These are phyloP conservation scores for Blastomussa wellsi DNA, from an alignment of 92 coral and sea anemone genomes.

Conservation along the genomic window DNA sequence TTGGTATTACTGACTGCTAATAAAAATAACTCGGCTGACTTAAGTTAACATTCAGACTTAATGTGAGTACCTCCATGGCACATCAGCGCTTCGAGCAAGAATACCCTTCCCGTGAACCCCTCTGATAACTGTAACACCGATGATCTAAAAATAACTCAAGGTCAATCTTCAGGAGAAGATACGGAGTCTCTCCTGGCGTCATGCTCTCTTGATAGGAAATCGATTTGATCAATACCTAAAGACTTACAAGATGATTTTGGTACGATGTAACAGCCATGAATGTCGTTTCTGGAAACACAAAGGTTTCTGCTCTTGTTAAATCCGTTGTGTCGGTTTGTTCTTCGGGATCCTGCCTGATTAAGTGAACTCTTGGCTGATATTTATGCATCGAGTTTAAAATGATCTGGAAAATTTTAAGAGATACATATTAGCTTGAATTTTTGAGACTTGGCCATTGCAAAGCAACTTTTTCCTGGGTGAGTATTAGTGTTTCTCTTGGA, in stretches of 20 bases:
- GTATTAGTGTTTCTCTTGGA: neutral
- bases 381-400: slow-evolving; percentile 87
- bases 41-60: neutral
- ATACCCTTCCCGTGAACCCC: neutral
- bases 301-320: slow-evolving; percentile 65
- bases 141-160: neutral
- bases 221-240: neutral
- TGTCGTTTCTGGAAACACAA: slow-evolving; percentile 81
- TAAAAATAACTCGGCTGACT: too few relatives aligned
- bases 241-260: slow-evolving; percentile 81
- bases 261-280: slow-evolving; percentile 93
- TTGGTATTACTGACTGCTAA: too few relatives aligned
- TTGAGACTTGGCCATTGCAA: neutral
- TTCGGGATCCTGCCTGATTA: slow-evolving; percentile 59
- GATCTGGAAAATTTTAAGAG: slow-evolving; percentile 45
- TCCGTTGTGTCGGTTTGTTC: slow-evolving; percentile 52
- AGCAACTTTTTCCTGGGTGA: too few relatives aligned
- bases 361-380: slow-evolving; percentile 86
- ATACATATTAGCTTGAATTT: neutral
- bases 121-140: neutral
- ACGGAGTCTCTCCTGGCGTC: neutral
- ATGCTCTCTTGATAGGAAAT: neutral
- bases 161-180: neutral
- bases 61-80: neutral
- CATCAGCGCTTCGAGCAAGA: neutral